Evolutionary conservation across 2,797 vertebrate species (phyloP).

Genomic region (Columba guinea): DNA sequence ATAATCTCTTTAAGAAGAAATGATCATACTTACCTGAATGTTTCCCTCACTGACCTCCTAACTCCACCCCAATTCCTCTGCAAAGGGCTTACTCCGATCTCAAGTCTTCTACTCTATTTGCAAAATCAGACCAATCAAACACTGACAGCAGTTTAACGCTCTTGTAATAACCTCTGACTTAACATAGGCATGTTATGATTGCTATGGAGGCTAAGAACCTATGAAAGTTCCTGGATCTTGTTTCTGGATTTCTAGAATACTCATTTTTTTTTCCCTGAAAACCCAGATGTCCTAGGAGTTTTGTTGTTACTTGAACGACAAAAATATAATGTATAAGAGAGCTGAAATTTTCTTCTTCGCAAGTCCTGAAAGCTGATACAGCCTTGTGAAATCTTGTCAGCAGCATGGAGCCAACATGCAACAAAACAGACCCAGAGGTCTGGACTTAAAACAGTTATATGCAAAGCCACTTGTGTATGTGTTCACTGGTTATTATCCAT

Average conservation of each 20-base stretch:
- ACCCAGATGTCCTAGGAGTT: neutral
- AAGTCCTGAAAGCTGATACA: neutral
- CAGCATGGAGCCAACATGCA: neutral
- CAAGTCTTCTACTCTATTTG: neutral
- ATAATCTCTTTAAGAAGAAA: slow-evolving; percentile 7
- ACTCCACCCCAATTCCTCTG: neutral
- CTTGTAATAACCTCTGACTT: neutral
- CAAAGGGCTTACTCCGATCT: neutral
- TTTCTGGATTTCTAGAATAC: neutral
- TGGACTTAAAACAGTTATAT: neutral
- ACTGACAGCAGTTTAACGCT: neutral
- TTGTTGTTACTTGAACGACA: neutral
- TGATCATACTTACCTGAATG: slow-evolving; percentile 45
- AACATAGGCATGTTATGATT: neutral
- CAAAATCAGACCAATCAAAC: neutral
- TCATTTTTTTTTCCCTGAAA: neutral
- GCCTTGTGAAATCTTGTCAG: neutral
- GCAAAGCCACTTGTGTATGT: fast-evolving
- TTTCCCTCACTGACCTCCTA: slow-evolving; percentile 7
- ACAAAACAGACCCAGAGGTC: neutral
- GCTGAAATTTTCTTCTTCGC: neutral
- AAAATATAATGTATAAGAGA: neutral
- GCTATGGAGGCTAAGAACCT: neutral
- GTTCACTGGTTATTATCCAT: neutral
- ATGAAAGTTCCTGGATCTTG: neutral